Conservation (phyloP, 2,113 vertebrate species). For the Galeopterus variegatus region DNA sequence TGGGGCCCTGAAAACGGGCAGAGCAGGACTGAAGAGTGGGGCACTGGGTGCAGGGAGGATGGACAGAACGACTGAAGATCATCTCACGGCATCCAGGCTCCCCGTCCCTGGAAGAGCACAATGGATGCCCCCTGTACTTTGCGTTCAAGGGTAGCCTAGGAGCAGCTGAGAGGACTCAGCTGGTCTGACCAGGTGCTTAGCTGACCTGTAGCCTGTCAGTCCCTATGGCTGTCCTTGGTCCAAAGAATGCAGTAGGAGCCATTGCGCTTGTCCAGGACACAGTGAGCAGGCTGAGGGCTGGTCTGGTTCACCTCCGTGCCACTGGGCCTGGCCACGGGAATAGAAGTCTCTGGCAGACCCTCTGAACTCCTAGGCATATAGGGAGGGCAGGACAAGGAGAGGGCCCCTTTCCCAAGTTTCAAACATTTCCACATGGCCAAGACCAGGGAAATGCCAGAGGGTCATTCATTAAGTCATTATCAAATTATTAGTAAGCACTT, state of each 20-base stretch:
- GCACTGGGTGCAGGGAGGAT: no score
- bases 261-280: not conserved
- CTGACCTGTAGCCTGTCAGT: not conserved
- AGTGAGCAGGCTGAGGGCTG: not conserved
- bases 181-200: not conserved
- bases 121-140: not conserved
- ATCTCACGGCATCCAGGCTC: fast-evolving
- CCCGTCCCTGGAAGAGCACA: not conserved
- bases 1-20: not conserved
- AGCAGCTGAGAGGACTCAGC: no score
- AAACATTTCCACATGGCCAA: not conserved
- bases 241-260: not conserved
- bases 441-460: not conserved
- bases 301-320: not conserved
- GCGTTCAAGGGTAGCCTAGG: not conserved
- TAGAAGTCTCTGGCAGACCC: not conserved
- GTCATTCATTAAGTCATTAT: not conserved
- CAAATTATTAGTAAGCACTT: not conserved
- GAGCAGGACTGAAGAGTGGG: no score
- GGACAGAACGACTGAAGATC: not conserved
- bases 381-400: not conserved
- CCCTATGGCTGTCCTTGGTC: not conserved
- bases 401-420: not conserved
- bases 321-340: not conserved
- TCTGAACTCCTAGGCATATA: not conserved